Percentiles rank a stretch among this genome's conserved stretches.
Conservation (phyloP, 2,797 vertebrate species). For the Melanotaenia pygmaea region DNA sequence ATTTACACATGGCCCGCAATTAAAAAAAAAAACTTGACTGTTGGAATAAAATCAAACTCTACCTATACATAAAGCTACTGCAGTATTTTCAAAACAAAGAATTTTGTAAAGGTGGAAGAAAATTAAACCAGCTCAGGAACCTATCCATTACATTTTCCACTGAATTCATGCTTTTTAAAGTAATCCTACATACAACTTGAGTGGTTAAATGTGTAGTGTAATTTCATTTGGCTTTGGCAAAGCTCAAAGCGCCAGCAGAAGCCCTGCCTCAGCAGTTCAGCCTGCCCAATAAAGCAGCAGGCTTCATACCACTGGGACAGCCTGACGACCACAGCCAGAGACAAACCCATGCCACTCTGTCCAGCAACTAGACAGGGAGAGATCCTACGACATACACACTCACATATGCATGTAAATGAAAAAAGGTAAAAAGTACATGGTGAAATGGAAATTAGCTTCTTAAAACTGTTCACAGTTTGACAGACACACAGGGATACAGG, state of each 20-base stretch:
- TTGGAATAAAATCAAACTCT: not conserved
- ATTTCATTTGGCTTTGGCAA: constrained; percentile 81
- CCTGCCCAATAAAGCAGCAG: constrained; percentile 83
- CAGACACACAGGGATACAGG: constrained; percentile 31
- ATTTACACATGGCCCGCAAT: constrained; percentile 12
- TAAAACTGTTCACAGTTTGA: constrained; percentile 46
- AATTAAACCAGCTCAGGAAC: not conserved
- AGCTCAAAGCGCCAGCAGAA: constrained; percentile 74
- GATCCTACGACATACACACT: constrained; percentile 44
- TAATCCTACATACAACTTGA: constrained; percentile 39
- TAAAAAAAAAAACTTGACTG: constrained; percentile 4
- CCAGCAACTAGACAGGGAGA: constrained; percentile 72
- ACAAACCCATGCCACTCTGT: constrained; percentile 77
- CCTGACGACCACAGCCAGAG: constrained; percentile 78
- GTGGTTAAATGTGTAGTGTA: constrained; percentile 79
- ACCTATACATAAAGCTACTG: not conserved
- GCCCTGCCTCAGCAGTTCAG: constrained; percentile 84
- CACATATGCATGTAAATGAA: constrained; percentile 12
- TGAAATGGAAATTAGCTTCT: constrained; percentile 14
- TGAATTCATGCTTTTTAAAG: constrained; percentile 27
- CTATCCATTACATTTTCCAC: constrained; percentile 19
- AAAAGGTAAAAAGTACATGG: constrained; percentile 13
- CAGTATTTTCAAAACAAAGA: constrained; percentile 11
- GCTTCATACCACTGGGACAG: constrained; percentile 81
- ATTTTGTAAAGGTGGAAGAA: constrained; percentile 13